A percentile compares a stretch with the other conserved stretches of the same genome.
phyloP scores from a whole-genome alignment of 2,797 vertebrate species.

The Acanthurus leucopareius region DNA sequence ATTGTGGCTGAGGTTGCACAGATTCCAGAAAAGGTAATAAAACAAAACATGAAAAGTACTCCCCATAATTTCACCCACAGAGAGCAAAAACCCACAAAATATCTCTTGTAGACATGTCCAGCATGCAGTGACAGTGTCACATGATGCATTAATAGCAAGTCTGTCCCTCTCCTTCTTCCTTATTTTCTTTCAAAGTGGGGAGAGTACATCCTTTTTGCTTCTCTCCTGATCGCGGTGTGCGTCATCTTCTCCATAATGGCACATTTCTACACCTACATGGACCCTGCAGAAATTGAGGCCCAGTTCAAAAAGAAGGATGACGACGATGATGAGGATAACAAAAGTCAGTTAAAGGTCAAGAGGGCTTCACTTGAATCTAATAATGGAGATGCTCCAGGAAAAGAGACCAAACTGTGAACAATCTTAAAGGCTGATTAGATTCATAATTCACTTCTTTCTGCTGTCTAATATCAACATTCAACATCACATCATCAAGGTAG shows the following conservation, averaged over 20 bases:
- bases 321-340: conserved; percentile 68
- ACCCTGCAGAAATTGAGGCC: conserved; percentile 91
- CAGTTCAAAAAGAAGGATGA: conserved; percentile 79
- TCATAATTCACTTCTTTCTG: not conserved
- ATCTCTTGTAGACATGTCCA: not conserved
- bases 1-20: conserved; percentile 91
- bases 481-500: not conserved
- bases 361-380: conserved; percentile 35
- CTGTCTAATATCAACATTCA: not conserved
- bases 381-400: not conserved
- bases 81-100: not conserved
- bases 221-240: conserved; percentile 89
- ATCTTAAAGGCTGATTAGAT: not conserved
- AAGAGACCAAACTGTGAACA: conserved; percentile 74
- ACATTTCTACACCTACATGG: conserved; percentile 92
- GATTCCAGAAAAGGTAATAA: conserved; percentile 87
- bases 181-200: conserved; percentile 87
- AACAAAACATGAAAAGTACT: not conserved
- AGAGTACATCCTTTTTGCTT: conserved; percentile 93
- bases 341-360: conserved; percentile 27
- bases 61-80: not conserved
- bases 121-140: not conserved
- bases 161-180: conserved; percentile 28
- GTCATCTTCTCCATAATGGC: conserved; percentile 94
- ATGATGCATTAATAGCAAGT: conserved; percentile 6